phyloP scores from a whole-genome alignment of 1,140 invertebrate species.

The Leptestheria dahalacensis region DNA sequence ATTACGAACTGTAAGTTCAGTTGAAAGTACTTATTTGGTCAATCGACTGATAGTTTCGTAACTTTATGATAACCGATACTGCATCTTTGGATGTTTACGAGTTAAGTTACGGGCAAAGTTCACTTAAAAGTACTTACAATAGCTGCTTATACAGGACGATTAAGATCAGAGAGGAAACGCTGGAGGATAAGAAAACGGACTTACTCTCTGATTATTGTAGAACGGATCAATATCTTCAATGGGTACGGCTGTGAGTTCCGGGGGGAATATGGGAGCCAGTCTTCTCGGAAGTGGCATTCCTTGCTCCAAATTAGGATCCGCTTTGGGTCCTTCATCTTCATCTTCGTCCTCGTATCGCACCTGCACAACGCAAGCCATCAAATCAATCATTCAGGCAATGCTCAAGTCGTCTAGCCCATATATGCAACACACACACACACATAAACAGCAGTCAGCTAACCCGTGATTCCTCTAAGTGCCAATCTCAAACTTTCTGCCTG shows the following conservation, averaged over 20 bases:
- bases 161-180: neutral
- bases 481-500: too few relatives aligned
- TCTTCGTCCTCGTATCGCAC: constrained; percentile 89
- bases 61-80: too few relatives aligned
- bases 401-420: too few relatives aligned
- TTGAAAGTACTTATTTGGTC: too few relatives aligned
- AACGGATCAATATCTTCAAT: constrained; percentile 89
- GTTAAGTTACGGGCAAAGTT: too few relatives aligned
- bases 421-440: too few relatives aligned
- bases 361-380: constrained; percentile 32
- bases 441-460: too few relatives aligned
- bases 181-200: constrained; percentile 20
- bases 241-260: constrained; percentile 78
- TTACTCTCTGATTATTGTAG: constrained; percentile 81
- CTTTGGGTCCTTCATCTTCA: constrained; percentile 86
- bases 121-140: neutral
- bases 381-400: neutral
- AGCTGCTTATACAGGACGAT: neutral
- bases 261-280: constrained; percentile 74
- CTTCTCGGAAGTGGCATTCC: constrained; percentile 75
- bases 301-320: constrained; percentile 82
- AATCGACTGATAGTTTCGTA: too few relatives aligned
- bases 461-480: too few relatives aligned
- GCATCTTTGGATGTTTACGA: too few relatives aligned
- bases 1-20: too few relatives aligned